A percentile compares a stretch with the other conserved stretches of the same genome.
Evolutionary conservation across 2,888 invertebrate species (phyloP).

Genomic region (Sepioteuthis lessoniana): DNA sequence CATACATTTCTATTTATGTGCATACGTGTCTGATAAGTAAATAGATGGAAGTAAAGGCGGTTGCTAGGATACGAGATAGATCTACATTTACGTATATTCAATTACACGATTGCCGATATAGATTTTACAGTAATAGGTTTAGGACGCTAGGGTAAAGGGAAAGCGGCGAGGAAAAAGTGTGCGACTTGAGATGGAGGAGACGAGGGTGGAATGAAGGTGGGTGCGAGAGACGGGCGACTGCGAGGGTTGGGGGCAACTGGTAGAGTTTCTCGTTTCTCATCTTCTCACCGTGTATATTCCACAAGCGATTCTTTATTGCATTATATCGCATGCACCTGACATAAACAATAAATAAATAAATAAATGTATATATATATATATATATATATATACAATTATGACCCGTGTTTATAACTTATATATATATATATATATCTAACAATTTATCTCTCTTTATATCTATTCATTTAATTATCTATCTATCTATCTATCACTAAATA

Average conservation of each 20-base stretch:
- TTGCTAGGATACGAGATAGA: conserved; percentile 9
- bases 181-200: neutral
- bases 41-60: neutral
- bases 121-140: neutral
- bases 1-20: neutral
- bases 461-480: no score
- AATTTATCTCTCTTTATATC: no score
- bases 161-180: neutral
- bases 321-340: neutral
- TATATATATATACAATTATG: no score
- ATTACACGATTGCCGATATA: conserved; percentile 12
- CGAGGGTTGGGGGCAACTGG: neutral
- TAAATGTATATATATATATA: neutral
- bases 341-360: neutral
- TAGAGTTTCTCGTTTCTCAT: neutral
- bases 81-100: neutral
- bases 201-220: neutral
- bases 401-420: no score
- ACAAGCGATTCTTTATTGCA: neutral
- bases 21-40: neutral
- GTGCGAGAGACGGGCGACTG: neutral
- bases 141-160: neutral
- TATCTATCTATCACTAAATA: no score
- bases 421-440: no score
- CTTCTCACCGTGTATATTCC: neutral